phyloP scores from a whole-genome alignment of 2,113 vertebrate genomes.

The Phoenicopterus ruber region DNA sequence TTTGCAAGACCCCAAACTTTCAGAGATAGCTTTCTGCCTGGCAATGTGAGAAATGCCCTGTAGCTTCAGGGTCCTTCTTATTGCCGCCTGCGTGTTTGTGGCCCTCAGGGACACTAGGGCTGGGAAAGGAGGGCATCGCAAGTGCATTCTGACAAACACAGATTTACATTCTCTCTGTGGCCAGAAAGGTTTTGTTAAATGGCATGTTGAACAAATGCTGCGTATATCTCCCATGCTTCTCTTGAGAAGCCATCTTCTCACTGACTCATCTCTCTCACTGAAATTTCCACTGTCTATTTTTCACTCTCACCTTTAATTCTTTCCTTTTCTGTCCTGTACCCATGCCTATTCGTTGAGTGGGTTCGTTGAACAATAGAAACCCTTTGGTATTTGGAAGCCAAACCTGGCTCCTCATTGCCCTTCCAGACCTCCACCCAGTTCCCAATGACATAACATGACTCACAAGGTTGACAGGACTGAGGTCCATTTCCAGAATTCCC shows the following conservation, averaged over 20 bases:
- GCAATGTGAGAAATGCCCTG: not conserved
- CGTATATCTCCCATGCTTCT: fast-evolving
- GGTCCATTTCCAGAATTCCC: not conserved
- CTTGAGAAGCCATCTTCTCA: not conserved
- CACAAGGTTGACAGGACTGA: not conserved
- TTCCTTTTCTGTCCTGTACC: not conserved
- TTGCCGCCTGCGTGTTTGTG: not conserved
- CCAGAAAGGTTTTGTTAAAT: not conserved
- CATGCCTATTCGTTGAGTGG: not conserved
- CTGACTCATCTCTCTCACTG: not conserved
- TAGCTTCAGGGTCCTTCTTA: not conserved
- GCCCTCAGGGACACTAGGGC: not conserved
- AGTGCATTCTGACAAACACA: not conserved
- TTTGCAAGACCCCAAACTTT: not conserved
- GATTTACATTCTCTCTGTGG: not conserved
- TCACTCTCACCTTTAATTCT: not conserved
- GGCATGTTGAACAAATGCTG: not conserved
- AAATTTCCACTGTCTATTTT: not conserved
- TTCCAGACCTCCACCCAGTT: not conserved
- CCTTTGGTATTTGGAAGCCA: not conserved
- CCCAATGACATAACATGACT: not conserved
- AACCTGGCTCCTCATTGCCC: not conserved
- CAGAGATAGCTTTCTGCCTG: not conserved
- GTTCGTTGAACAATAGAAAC: not conserved
- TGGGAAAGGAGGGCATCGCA: not conserved